Base-by-base conservation (phyloP, 2,113 vertebrate species). In the Rutilus rutilus region DNA sequence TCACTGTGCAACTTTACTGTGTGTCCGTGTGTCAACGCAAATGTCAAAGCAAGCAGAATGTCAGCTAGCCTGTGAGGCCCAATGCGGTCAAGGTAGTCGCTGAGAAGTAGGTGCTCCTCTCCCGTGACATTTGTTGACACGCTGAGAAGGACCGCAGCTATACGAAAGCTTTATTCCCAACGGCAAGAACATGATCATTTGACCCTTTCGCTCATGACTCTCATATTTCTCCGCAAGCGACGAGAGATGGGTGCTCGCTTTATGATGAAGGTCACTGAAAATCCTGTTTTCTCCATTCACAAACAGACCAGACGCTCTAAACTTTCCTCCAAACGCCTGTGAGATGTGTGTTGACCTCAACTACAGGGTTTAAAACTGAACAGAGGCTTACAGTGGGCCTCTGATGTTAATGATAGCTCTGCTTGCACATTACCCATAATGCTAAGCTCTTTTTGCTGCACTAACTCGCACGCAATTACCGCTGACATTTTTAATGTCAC, bases 51-150 rank as follows among this genome's bases (percentile, higher is more conserved):
- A 71, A 33, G 69, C 77, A 60, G 33, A 87, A 78, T 85, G 87
- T 80, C 69, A 83, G 69, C 5, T 25, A 21, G 62, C 14, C 71
- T 71, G 76, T 86, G 39, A 77, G 47, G 78, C 85, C 87, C 82
- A 84, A 42, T 60, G 82, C 54, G 36, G 84, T 42, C 36, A 57
- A 42, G 36, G 19, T 57, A 57, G 54, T 57, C 19, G 6, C 54
- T 23, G 54, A 21, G 60, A 7, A 71, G 80, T 65, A 82, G 27
- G 30, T 85, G 87, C 90, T 89, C 85, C 59, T 60, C 88, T 67
- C 89, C 75, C 59, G 86, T 91, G 93, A 91, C 92, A 91, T 93
- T 93, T 93, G 91, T 90, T 91, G 91, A 93, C 91, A 92, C 36
- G 9, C 78, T 15, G 65, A 52, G 59, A 83, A 57, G 85, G 62